Evolutionary conservation across 1,140 invertebrate genomes (phyloP), one percentile per base, ranked within the genome.

Genomic region (Bombyx mandarina): DNA sequence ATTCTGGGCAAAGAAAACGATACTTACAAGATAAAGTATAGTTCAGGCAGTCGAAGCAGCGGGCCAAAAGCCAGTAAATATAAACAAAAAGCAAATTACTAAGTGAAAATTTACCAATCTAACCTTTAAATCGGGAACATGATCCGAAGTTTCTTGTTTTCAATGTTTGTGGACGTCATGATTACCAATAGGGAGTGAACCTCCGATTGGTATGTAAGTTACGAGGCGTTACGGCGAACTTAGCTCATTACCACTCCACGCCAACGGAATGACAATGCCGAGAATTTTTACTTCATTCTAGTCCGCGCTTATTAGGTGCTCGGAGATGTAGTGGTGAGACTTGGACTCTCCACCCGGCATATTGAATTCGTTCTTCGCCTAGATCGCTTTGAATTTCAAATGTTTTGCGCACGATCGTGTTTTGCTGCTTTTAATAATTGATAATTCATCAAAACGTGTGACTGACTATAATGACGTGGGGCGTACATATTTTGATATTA

Each of bases 141-240:
- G 74, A 75, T 77, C 75, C 74, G 56, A 77, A 82, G 68, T 80
- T 82, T 82, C 64, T 67, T 78, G 67, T 77, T 82, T 77, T 79
- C 67, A 69, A 78, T 79, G 76, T 80, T 73, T 79, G 75, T 5
- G 26, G 26, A 35, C 67, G 74, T 68, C 68, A 75, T 79, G 75
- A 76, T 80, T 84, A 82, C 76, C 74, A 79, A 80, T 77, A 66
- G 57, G 57, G 63, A 58, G 58, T 54, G 53, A 66, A 60, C 67
- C 57, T 72, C 71, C 69, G 72, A 84, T 86, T 83, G 82, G 79
- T 84, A 85, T 86, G 83, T 83, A 85, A 79, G 82, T 82, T 79
- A 78, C 74, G 73, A 67, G 69, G 72, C 74, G 75, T 82, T 80
- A 82, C 80, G 68, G 75, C 69, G 72, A 86, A 86, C 80, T 86